phyloP scores from a whole-genome alignment of 2,888 invertebrate species.

The Dascillus cervinus region DNA sequence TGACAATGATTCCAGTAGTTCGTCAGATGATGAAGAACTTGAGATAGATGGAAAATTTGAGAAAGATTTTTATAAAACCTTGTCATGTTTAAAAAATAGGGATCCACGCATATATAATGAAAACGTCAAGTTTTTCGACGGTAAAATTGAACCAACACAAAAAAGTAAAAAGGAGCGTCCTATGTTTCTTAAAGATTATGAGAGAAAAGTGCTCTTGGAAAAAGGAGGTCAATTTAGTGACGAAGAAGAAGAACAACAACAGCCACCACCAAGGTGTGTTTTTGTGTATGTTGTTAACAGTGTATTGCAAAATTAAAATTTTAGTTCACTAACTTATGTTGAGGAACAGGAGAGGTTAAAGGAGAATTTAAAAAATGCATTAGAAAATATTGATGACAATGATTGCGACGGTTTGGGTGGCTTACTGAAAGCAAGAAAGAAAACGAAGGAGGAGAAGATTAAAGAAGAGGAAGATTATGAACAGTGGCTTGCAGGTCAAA shows the following conservation, averaged over 20 bases:
- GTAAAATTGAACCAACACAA: constrained; percentile 15
- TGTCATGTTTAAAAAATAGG: constrained; percentile 77
- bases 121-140: constrained; percentile 58
- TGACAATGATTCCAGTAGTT: constrained; percentile 41
- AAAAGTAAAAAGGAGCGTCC: constrained; percentile 43
- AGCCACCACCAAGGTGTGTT: not conserved
- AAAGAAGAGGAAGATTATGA: constrained; percentile 56
- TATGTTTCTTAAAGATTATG: constrained; percentile 69
- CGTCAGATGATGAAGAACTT: constrained; percentile 54
- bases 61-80: constrained; percentile 78
- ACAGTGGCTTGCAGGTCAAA: constrained; percentile 74
- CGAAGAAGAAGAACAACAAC: constrained; percentile 27
- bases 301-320: constrained; percentile 7
- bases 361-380: constrained; percentile 52
- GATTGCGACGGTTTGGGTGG: constrained; percentile 46
- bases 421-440: constrained; percentile 47
- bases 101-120: constrained; percentile 86
- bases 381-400: constrained; percentile 50
- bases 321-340: constrained; percentile 49
- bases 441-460: constrained; percentile 47
- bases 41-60: constrained; percentile 63
- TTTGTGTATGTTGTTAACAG: not conserved
- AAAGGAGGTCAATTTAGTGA: constrained; percentile 52
- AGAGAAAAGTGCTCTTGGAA: constrained; percentile 65
- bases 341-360: constrained; percentile 62